phyloP scores from a whole-genome alignment of 1,140 invertebrate species.

The Calephelis virginiensis region DNA sequence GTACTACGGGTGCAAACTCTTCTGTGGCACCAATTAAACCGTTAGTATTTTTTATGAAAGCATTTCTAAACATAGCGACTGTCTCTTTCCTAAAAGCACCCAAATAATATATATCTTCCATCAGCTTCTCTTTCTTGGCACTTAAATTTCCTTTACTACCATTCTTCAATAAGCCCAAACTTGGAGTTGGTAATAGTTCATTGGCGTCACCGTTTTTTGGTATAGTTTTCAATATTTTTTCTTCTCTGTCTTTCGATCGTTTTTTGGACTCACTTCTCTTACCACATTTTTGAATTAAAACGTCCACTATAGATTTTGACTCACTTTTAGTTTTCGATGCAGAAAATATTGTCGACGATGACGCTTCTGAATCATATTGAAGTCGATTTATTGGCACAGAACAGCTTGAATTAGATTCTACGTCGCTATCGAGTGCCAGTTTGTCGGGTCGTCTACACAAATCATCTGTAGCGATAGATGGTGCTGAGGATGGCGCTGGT shows the following conservation, averaged over 20 bases:
- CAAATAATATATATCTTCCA: conserved; percentile 80
- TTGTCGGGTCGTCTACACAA: conserved; percentile 72
- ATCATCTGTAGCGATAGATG: conserved; percentile 67
- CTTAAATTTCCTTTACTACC: conserved; percentile 75
- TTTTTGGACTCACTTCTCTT: conserved; percentile 79
- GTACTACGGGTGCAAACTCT: conserved; percentile 84
- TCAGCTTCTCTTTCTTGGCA: conserved; percentile 75
- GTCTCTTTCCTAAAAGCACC: conserved; percentile 85
- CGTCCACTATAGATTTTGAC: conserved; percentile 80
- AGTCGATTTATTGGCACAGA: conserved; percentile 75
- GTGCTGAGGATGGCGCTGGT: conserved; percentile 80
- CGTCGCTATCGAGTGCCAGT: conserved; percentile 79
- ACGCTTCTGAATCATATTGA: conserved; percentile 84
- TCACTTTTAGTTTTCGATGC: conserved; percentile 72
- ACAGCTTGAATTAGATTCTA: conserved; percentile 83
- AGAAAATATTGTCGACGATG: conserved; percentile 80
- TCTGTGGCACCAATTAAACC: conserved; percentile 77
- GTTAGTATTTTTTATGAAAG: conserved; percentile 82
- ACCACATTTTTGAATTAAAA: conserved; percentile 81
- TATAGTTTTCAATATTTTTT: conserved; percentile 74
- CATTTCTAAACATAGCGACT: conserved; percentile 83
- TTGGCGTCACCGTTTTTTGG: conserved; percentile 76
- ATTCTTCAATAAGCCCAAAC: conserved; percentile 74
- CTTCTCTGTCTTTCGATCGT: conserved; percentile 78
- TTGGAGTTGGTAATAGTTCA: conserved; percentile 82